phyloP scores from a whole-genome alignment of 2,113 vertebrate species.

The Passer domesticus region DNA sequence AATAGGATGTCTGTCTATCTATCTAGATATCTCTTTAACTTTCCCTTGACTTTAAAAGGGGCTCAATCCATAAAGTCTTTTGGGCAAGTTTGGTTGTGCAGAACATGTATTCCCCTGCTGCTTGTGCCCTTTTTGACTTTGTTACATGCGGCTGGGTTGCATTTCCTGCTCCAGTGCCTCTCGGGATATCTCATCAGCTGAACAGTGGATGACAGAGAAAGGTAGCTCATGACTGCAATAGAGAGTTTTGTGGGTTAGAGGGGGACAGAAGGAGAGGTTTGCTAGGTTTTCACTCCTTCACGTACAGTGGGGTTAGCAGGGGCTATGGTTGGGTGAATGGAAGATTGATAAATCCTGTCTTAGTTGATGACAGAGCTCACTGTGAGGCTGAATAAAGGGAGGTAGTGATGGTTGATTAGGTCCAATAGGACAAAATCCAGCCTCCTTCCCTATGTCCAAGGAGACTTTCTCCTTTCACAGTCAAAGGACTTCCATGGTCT shows the following conservation, averaged over 20 bases:
- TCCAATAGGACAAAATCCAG: background rate
- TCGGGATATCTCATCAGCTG: background rate
- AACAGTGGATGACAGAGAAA: background rate
- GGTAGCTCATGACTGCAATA: background rate
- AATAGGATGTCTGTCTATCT: background rate
- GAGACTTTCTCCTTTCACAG: background rate
- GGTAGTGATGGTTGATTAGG: background rate
- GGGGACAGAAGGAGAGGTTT: accelerated
- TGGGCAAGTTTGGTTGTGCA: background rate
- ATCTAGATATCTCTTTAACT: background rate
- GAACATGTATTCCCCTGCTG: accelerated
- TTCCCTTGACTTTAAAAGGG: background rate
- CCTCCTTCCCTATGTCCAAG: background rate
- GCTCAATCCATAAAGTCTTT: background rate
- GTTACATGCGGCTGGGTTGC: background rate
- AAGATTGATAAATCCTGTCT: background rate
- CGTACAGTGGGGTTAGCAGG: background rate
- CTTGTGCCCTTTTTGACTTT: background rate
- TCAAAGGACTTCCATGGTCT: background rate
- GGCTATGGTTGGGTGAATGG: background rate
- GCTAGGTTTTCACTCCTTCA: background rate
- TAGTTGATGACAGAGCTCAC: background rate
- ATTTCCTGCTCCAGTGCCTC: background rate
- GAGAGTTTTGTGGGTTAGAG: background rate
- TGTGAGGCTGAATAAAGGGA: background rate